Base-by-base conservation (phyloP, 1,140 invertebrate species). In the Drosophila nannoptera region DNA sequence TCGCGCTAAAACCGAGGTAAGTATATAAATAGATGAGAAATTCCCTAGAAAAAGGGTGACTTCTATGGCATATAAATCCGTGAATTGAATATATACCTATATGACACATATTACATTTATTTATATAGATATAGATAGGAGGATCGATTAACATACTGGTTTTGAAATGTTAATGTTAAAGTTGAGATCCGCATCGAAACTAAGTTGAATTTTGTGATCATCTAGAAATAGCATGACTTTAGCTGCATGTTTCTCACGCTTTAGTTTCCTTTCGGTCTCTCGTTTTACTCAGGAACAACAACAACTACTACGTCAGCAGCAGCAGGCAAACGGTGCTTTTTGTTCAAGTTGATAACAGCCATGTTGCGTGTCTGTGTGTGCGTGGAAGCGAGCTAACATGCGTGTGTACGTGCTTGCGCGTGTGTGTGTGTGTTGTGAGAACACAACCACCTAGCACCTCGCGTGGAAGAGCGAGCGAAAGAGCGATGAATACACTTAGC, bases 311-410 rank as follows among this genome's bases (percentile, higher is more conserved):
- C 11, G 40, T 45, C 63, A 45, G 7, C 14, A 45, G 14, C 5
- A n/a, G 46, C 50, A 59, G 65, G 50, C 72, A 59, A 73, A 72
- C 72, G 71, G 66, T 63, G 73, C 74, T 86, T 83, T 84, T 71
- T 74, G 80, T 76, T n/a, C n/a, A 75, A 68, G 81, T 84, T 84
- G 80, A 84, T 84, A 84, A 84, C 80, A 84, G 77, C 80, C 80
- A 84, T 84, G 56, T 66, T 80, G 81, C 36, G 22, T 59, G 49
- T 60, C 43, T 42, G 32, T 38, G 46, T 62, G 53, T 73, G 70
- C 53, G 74, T 65, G 65, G 42, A 43, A 8, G 48, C 29, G 58
- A 33, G 52, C 60, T 59, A 49, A 42, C 35, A n/a, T 58, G 52
- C 60, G 60, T 53, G 49, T 43, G 54, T 65, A 7, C 9, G 4